phyloP scores from a whole-genome alignment of 2,888 invertebrate genomes.

The Megamerina dolium region DNA sequence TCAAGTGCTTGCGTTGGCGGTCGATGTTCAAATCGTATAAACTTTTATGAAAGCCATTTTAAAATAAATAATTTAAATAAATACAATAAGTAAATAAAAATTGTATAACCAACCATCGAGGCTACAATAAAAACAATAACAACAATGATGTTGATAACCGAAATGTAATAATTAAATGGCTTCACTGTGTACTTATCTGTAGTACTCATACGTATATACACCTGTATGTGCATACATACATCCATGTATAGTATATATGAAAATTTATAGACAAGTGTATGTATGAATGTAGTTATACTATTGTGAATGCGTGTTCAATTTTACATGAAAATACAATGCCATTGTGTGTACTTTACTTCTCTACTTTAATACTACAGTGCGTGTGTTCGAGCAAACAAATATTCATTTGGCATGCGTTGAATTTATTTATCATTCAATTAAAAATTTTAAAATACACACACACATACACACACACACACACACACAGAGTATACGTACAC shows the following conservation, averaged over 20 bases:
- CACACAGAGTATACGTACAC: not conserved
- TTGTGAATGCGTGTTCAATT: too few relatives aligned
- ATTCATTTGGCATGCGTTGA: slow-evolving; percentile 14
- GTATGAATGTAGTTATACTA: too few relatives aligned
- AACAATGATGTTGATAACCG: slow-evolving; percentile 15
- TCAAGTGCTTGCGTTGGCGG: too few relatives aligned
- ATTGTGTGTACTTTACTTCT: not conserved
- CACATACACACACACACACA: not conserved
- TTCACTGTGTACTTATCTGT: too few relatives aligned
- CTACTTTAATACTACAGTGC: not conserved
- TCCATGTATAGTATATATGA: too few relatives aligned
- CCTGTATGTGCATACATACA: slow-evolving; percentile 6
- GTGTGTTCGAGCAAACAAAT: not conserved
- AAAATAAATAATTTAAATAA: too few relatives aligned
- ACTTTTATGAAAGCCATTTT: too few relatives aligned
- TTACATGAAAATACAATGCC: not conserved
- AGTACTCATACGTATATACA: too few relatives aligned
- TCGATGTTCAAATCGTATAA: too few relatives aligned
- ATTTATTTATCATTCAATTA: slow-evolving; percentile 43
- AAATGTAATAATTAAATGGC: slow-evolving; percentile 38
- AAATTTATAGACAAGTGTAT: too few relatives aligned
- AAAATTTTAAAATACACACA: slow-evolving; percentile 26
- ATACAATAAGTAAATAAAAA: too few relatives aligned
- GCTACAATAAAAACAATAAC: slow-evolving; percentile 5
- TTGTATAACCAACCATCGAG: too few relatives aligned